Percentiles rank a stretch among this genome's conserved stretches.
These are phyloP conservation scores for Ibidorhyncha struthersii DNA, from an alignment of 2,113 vertebrate species.

Conservation along the genomic window DNA sequence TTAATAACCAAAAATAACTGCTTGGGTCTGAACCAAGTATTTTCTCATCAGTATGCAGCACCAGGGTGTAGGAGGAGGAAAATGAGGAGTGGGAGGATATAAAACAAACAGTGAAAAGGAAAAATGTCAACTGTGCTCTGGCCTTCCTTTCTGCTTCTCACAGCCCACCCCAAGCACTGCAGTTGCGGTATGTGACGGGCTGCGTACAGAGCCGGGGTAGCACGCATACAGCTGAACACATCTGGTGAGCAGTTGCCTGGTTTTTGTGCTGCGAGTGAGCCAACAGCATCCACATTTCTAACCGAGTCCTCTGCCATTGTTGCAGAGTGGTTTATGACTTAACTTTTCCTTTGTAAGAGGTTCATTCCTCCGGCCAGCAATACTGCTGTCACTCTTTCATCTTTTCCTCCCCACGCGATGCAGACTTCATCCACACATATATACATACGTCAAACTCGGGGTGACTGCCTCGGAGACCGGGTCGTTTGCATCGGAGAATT, in stretches of 20 bases:
- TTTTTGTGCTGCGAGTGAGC: background rate
- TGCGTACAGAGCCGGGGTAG: background rate
- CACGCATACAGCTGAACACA: slow-evolving; percentile 5
- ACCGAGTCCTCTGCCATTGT: background rate
- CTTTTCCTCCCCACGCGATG: background rate
- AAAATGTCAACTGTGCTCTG: background rate
- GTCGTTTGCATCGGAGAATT: accelerated
- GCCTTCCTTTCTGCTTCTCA: slow-evolving; percentile 33
- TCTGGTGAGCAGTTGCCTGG: slow-evolving; percentile 43
- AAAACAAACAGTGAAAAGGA: slow-evolving; percentile 47
- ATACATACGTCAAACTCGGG: background rate
- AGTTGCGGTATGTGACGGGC: background rate
- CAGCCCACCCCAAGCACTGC: background rate
- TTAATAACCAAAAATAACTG: slow-evolving; percentile 40
- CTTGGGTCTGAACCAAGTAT: slow-evolving; percentile 15
- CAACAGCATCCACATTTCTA: background rate
- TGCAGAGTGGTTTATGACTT: background rate
- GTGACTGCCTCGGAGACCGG: background rate
- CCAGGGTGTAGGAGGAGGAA: slow-evolving; percentile 21
- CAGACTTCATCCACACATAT: background rate
- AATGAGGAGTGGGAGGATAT: slow-evolving; percentile 50
- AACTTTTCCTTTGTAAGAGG: background rate
- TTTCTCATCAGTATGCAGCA: slow-evolving; percentile 46
- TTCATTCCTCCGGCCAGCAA: background rate
- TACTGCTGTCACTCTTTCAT: background rate